Base-by-base conservation (phyloP, 2,113 vertebrate species). In the Oostethus manadensis region DNA sequence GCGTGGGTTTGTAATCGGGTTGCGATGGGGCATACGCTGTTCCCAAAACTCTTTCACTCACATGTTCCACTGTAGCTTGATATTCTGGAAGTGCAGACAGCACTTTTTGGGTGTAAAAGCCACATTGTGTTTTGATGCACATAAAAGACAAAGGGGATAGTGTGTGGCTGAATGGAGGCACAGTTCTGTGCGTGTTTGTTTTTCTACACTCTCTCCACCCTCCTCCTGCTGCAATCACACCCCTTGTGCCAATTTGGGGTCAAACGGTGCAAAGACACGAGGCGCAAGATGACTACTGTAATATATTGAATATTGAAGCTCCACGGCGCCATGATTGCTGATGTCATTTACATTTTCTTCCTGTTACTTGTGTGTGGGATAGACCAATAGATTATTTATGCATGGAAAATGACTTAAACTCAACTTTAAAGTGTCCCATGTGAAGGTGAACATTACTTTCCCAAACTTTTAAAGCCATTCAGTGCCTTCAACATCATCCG, bases 161-260 rank as follows among this genome's bases (percentile, higher is more conserved):
- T 60, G 74, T 76, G 72, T 63, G 66, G 45, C 22, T 77, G 75
- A 83, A 73, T 67, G 66, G 69, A 62, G 66, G 66, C 68, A 48
- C 62, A 62, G 68, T 78, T 65, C 60, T 56, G 60, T 68, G 73
- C 47, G 60, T 61, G 74, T 80, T 69, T 74, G 77, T 74, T 78
- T 70, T 76, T n/a, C n/a, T 38, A 20, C 74, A 60, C 58, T 58
- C 54, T 54, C 61, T 53, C 59, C 58, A 58, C 70, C 5, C 60
- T 67, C 51, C 64, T 75, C 64, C 68, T 58, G 58, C 5, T 8
- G 13, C 60, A 21, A 60, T 76, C 43, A 49, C 67, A 66, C 65
- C 69, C 72, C 55, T 76, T n/a, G 2, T 13, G 51, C 29, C 51
- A 10, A 20, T 3, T 5, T 17, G 10, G n/a, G n/a, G 51, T 55